Evolutionary conservation across 2,113 vertebrate genomes (phyloP).

Genomic region (Synchiropus splendidus): DNA sequence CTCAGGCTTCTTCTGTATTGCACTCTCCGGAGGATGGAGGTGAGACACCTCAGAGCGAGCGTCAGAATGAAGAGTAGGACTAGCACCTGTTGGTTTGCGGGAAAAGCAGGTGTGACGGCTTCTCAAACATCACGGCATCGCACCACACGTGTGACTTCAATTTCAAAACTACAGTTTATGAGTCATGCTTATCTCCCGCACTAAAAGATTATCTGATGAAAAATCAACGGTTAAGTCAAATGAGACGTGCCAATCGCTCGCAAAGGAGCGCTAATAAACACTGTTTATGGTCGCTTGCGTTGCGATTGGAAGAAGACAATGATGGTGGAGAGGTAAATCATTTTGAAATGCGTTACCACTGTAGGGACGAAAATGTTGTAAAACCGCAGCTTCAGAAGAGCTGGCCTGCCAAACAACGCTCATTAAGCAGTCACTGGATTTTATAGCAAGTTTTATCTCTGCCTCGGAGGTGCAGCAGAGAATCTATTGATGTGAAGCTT

Average conservation of each 20-base stretch:
- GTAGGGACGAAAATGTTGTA: conserved; percentile 10
- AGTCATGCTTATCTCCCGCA: too few species aligned
- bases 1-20: not conserved
- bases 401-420: conserved; percentile 21
- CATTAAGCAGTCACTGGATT: conserved; percentile 40
- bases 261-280: conserved; percentile 5
- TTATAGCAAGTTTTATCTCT: conserved; percentile 28
- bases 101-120: too few species aligned
- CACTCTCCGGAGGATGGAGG: too few species aligned
- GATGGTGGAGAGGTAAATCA: conserved; percentile 1
- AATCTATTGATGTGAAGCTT: conserved; percentile 10
- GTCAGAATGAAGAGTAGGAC: too few species aligned
- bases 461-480: conserved; percentile 13
- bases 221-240: too few species aligned
- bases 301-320: conserved; percentile 2
- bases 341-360: conserved; percentile 5
- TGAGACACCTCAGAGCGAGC: too few species aligned
- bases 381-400: conserved; percentile 14
- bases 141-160: too few species aligned
- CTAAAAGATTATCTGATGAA: too few species aligned
- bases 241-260: too few species aligned
- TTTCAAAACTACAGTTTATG: too few species aligned
- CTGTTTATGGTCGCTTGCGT: conserved; percentile 1
- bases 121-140: too few species aligned
- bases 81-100: too few species aligned